Percentiles rank a stretch among this genome's conserved stretches.
phyloP scores from a whole-genome alignment of 2,888 invertebrate species.

The Drosophila melanosoma region DNA sequence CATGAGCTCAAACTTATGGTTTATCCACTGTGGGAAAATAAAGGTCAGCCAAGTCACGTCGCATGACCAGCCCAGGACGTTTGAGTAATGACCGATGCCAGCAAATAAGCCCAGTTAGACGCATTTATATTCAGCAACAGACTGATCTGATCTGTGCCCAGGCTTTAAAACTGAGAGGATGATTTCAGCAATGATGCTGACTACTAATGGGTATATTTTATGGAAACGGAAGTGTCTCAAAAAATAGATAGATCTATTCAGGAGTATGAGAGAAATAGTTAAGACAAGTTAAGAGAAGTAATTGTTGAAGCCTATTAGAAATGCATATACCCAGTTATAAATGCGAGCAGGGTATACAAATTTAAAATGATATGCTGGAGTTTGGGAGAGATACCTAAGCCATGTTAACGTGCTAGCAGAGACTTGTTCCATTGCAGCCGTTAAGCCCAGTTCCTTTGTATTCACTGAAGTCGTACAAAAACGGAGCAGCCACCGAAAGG shows the following conservation, averaged over 20 bases:
- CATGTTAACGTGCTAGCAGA: constrained; percentile 2
- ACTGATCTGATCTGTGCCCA: background rate
- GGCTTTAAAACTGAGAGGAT: background rate
- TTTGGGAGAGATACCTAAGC: constrained; percentile 14
- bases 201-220: background rate
- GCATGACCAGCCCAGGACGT: constrained; percentile 32
- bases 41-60: constrained; percentile 52
- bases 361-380: constrained; percentile 5
- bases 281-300: background rate
- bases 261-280: background rate
- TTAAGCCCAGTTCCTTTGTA: constrained; percentile 34
- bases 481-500: constrained; percentile 43
- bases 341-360: background rate
- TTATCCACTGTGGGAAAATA: constrained; percentile 41
- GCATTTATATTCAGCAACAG: constrained; percentile 7
- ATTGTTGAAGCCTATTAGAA: background rate
- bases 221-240: background rate
- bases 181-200: background rate
- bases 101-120: background rate
- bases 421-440: constrained; percentile 10
- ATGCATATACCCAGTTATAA: background rate
- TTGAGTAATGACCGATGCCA: constrained; percentile 51
- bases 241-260: background rate
- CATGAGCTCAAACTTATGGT: constrained; percentile 12
- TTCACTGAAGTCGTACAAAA: constrained; percentile 28